Base-by-base conservation (phyloP, 2,797 vertebrate species). In the Diglossa cyanea region DNA sequence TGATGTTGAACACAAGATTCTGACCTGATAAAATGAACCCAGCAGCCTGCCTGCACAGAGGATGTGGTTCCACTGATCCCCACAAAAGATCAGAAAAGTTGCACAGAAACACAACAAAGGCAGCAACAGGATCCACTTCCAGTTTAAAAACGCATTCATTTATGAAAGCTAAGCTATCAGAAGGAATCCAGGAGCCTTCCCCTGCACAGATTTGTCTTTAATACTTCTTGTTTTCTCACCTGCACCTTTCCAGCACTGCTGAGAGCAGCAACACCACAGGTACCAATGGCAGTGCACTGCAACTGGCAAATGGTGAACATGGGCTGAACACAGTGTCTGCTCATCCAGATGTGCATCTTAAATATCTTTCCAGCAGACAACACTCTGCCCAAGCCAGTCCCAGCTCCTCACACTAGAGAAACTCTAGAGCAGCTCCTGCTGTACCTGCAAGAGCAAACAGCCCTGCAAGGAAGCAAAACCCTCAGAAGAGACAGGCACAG, bases 291-390 rank as follows among this genome's bases (percentile, higher is more conserved):
- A 81, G 35, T 20, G 37, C 35, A 30, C 23, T 62, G 40, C 61
- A 68, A 19, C 28, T 25, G 33, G 16, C 10, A 37, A 42, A 33
- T 11, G 18, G 42, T 7, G 2, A 63, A 13, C 14, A 3, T 4
- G 30, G 40, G 45, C 48, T 71, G 77, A 72, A 61, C n/a, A 16
- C 4, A 11, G 35, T 4, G 9, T 30, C 26, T 62, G 51, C 51
- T 79, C 57, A 62, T 40, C 12, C 17, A 5, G 12, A 31, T 14
- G 4, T 4, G 9, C 0, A 0, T 28, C 62, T 68, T 18, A 39
- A 42, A 24, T 48, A 51, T 40, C 39, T 19, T 37, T 54, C 17
- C 66, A 66, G 50, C 45, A 82, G 24, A 65, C 0, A 6, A 45
- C 53, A 28, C 23, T 23, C 20, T 39, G n/a, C 58, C 84, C 35